Evolutionary conservation across 2,797 vertebrate species (phyloP), one percentile per base, ranked within the genome.

Genomic region (Pitangus sulphuratus): DNA sequence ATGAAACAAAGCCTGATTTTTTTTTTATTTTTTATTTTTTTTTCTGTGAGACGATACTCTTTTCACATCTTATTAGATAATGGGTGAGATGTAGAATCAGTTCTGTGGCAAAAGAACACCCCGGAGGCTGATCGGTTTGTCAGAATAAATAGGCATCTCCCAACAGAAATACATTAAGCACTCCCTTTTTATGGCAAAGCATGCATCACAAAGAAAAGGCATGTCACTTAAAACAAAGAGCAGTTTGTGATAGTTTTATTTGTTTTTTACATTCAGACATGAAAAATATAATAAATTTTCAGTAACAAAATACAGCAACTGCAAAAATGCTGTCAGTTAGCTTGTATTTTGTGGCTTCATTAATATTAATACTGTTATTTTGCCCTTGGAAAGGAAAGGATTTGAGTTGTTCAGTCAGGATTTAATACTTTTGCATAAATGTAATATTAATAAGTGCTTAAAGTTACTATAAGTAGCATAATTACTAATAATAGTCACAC

Each of bases 141-240:
- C 97, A 98, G 94, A 97, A 97, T 97, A 98, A 97, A 98, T 96
- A 97, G 97, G 97, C 87, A 94, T 97, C 97, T 95, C 95, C 95
- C 91, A 95, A 97, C 95, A 97, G 93, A 95, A 97, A 97, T 84
- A 84, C 95, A 97, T 95, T 95, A 95, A 96, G 85, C 50, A 74
- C 85, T 95, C 95, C 78, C 87, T 93, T 91, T 90, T 95, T 84
- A 92, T 81, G 91, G 80, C 81, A 83, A 83, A 95, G 91, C 84
- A 91, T 79, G 61, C 80, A 93, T 93, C 89, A 87, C 85, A 89
- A 95, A 96, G 93, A 89, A 96, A 95, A 96, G 75, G 70, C 87
- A 93, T 79, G 69, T 92, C 96, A 92, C 89, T 91, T 90, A 92
- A 74, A 80, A 77, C 93, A 88, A 95, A 95, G 47, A 76, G 66